phyloP scores from a whole-genome alignment of 2,113 vertebrate genomes.

The Dipodomys merriami region DNA sequence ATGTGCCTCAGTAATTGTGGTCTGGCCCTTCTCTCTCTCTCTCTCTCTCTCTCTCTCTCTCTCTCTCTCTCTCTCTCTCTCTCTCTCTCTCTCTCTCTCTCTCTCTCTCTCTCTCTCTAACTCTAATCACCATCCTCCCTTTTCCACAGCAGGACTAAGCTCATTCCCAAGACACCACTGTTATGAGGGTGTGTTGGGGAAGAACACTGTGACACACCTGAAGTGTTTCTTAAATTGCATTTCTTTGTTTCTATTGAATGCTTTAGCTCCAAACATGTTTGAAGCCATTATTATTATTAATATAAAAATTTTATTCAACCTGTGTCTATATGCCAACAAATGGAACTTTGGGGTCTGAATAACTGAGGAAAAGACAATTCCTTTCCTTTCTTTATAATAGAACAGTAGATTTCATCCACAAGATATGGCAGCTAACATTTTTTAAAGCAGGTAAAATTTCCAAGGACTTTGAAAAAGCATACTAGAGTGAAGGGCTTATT shows the following conservation, averaged over 20 bases:
- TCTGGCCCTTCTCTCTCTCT: background rate
- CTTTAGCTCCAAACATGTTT: constrained; percentile 42
- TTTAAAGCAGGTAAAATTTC: constrained; percentile 34
- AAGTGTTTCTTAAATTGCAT: constrained; percentile 43
- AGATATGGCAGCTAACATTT: constrained; percentile 46
- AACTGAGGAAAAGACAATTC: background rate
- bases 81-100: background rate
- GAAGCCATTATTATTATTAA: constrained; percentile 61
- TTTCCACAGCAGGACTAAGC: background rate
- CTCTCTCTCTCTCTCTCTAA: background rate
- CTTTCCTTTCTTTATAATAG: constrained; percentile 37
- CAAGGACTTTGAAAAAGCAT: background rate
- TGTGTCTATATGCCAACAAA: constrained; percentile 51
- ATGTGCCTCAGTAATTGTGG: constrained; percentile 9
- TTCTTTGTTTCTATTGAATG: constrained; percentile 28
- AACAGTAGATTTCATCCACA: constrained; percentile 21
- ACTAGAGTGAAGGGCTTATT: background rate
- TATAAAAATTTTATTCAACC: constrained; percentile 54
- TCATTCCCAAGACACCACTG: no score
- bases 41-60: background rate
- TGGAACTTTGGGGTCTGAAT: constrained; percentile 41
- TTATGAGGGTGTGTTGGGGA: background rate
- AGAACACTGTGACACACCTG: background rate
- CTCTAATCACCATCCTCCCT: background rate
- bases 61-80: background rate